These are phyloP conservation scores for Panzeria rudis DNA, from an alignment of 2,888 invertebrate species.

Conservation along the genomic window DNA sequence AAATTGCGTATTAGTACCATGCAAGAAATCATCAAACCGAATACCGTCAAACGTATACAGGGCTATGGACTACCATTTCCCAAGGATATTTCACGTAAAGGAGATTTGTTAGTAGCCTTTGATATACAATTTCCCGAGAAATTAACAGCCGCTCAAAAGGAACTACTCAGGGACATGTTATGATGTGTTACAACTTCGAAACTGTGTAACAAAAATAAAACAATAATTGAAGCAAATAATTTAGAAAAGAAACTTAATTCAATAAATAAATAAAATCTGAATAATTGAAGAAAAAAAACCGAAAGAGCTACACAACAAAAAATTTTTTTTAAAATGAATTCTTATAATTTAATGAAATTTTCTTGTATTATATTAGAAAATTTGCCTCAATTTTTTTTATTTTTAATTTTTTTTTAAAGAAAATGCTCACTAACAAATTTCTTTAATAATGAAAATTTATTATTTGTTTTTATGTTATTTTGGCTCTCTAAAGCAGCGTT, in stretches of 20 bases:
- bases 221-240: conserved; percentile 18
- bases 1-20: conserved; percentile 92
- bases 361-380: background rate
- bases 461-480: conserved; percentile 24
- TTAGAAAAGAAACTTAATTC: conserved; percentile 27
- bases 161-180: conserved; percentile 94
- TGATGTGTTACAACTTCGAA: conserved; percentile 83
- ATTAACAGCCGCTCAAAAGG: conserved; percentile 91
- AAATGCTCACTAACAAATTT: conserved; percentile 68
- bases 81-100: conserved; percentile 95
- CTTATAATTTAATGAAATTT: background rate
- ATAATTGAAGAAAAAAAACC: conserved; percentile 10
- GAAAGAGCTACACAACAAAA: background rate
- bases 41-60: conserved; percentile 93
- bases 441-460: conserved; percentile 40
- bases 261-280: conserved; percentile 9
- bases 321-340: conserved; percentile 12
- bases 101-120: conserved; percentile 96
- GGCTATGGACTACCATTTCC: conserved; percentile 97
- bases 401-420: conserved; percentile 19
- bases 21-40: conserved; percentile 94
- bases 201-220: conserved; percentile 26
- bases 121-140: conserved; percentile 97
- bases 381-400: conserved; percentile 41
- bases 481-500: conserved; percentile 17